Evolutionary conservation across 2,888 invertebrate species (phyloP), one percentile per base, ranked within the genome.

Genomic region (Thecocarcelia acutangulata): DNA sequence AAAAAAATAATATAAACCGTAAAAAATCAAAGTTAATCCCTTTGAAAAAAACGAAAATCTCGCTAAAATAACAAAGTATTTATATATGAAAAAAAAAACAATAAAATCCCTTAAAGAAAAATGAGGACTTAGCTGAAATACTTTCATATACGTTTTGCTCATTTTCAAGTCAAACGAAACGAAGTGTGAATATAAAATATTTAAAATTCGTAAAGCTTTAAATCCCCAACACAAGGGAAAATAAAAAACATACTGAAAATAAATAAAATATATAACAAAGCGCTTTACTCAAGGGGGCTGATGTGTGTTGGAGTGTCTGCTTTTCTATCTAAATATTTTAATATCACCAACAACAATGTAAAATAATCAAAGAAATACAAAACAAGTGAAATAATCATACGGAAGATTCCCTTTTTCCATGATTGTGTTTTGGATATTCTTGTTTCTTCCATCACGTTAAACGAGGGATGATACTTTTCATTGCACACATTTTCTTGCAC

Each of bases 101-200:
- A 48, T 59, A 70, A 59, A 70, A 66, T 64, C 70, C 80, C 63
- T 33, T 56, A 58, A 46, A 48, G 42, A 66, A 74, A 70, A 15
- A 63, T n/a, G 37, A 48, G 69, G 74, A 58, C 69, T 80, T 64
- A 64, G 37, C 64, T 48, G 11, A 1, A 54, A 44, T 46, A 50
- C 5, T n/a, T 2, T 24, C 9, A 4, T 17, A 46, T 52, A 21
- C 33, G 56, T 50, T 70, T 72, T 13, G 13, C 19, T 19, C 61
- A 68, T 79, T 79, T 42, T 50, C 17, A 42, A 66, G 5, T 13
- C 15, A 28, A 40, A 54, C 37, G 24, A 54, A 42, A 82, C 52
- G 42, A 82, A 74, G 78, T 78, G 78, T 69, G 78, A 82, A 82
- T 74, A 74, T 78, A 66, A 79, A 82, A 79, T 79, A 82, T 82